Base-by-base conservation (phyloP, 2,113 vertebrate genomes). In the Bagarius yarrelli region DNA sequence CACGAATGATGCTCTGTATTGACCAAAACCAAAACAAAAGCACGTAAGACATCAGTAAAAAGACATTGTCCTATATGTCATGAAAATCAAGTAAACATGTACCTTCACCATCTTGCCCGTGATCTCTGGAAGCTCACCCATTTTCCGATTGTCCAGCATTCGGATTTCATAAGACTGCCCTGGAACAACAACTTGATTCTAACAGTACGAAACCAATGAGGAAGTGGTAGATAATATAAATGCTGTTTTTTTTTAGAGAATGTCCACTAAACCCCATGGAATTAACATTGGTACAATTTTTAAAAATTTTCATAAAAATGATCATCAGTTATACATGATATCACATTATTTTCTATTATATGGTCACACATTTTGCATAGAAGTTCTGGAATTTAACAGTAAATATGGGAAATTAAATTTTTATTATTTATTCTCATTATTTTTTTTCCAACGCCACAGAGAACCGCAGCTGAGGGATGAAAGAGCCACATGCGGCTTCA, bases 111-210 rank as follows among this genome's bases (percentile, higher is more conserved):
- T 94, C 83, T 98, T 99, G 53, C 94, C 96, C 72, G 94, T 97
- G 77, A 99, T 95, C 92, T 99, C 98, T 0, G 98, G 97, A 87
- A 99, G 93, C 80, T 99, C 97, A 84, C 96, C 97, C 0, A 99
- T 94, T 78, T 99, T 99, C 85, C 96, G 93, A 92, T 99, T 99
- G 90, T 99, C 98, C 91, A 99, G 92, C 98, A 99, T 99, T 88
- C 97, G 92, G 86, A 98, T 98, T 94, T 99, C 98, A 63, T 98
- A 99, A 85, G 97, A 99, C 74, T 99, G 98, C 27, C 98, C 98
- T 99, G 91, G 13, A 84, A 72, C 18, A 56, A 25, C 27, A 67
- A 50, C 5, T 32, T 44, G 23, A 44, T n/a, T n/a, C 9, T 40
- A 23, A 66, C 13, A 67, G 11, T 11, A 67, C 1, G 21, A 16